These are phyloP conservation scores for Calephelis nemesis DNA, from an alignment of 1,140 invertebrate genomes.

Conservation along the genomic window DNA sequence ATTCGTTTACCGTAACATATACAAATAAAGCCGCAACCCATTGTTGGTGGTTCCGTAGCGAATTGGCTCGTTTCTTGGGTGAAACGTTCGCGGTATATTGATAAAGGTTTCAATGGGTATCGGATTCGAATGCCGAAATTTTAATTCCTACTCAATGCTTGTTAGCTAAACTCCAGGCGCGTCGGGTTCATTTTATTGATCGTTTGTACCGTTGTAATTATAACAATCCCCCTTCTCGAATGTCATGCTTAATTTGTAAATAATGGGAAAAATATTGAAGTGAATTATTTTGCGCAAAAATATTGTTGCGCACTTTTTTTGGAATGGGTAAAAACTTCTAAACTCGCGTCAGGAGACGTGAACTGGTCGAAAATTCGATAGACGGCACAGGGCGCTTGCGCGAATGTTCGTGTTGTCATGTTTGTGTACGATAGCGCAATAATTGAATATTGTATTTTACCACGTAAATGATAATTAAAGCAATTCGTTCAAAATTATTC, in stretches of 20 bases:
- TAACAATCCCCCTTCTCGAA: not conserved
- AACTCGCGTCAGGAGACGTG: no score
- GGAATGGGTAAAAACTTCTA: no score
- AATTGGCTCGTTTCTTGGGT: slow-evolving; percentile 57
- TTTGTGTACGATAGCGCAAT: no score
- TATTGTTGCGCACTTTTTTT: no score
- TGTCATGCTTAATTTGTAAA: not conserved
- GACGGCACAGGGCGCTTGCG: no score
- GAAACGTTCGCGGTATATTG: slow-evolving; percentile 42
- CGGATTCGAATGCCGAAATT: slow-evolving; percentile 53
- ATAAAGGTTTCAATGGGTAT: slow-evolving; percentile 38
- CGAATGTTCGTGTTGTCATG: no score
- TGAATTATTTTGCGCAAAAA: no score
- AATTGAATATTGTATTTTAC: no score
- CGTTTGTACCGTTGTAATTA: slow-evolving; percentile 7
- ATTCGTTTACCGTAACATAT: slow-evolving; percentile 58
- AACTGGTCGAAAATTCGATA: no score
- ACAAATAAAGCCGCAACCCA: slow-evolving; percentile 63
- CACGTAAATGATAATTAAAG: no score
- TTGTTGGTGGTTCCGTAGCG: slow-evolving; percentile 52
- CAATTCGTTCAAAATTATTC: no score
- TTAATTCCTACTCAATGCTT: slow-evolving; percentile 50
- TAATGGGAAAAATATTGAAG: not conserved
- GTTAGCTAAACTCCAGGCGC: slow-evolving; percentile 39
- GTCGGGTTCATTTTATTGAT: slow-evolving; percentile 20